These are phyloP conservation scores for Xerus inauris DNA, from an alignment of 2,113 vertebrate genomes.

Conservation along the genomic window DNA sequence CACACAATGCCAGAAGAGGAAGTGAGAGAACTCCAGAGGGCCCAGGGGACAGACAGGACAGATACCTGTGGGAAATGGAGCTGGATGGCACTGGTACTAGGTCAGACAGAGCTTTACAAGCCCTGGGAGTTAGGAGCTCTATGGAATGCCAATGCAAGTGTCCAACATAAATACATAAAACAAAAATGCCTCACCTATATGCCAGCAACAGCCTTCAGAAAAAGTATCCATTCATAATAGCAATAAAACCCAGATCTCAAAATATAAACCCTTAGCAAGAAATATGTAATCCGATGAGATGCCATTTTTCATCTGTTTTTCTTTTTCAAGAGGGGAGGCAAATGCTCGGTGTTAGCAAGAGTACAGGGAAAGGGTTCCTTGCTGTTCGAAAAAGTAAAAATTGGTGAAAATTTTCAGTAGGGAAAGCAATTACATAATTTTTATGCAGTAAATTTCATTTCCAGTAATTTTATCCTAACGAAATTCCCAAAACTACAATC, in stretches of 20 bases:
- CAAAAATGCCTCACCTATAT: background rate
- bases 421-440: background rate
- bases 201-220: background rate
- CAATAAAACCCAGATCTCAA: background rate
- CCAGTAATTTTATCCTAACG: slow-evolving; percentile 41
- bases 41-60: background rate
- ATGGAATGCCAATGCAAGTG: background rate
- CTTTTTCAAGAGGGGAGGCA: background rate
- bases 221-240: background rate
- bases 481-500: slow-evolving; percentile 28
- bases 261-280: background rate
- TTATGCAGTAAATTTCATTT: background rate
- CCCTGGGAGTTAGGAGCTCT: background rate
- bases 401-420: background rate
- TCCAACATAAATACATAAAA: background rate
- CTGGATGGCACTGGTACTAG: background rate
- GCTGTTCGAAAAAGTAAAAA: slow-evolving; percentile 9
- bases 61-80: background rate
- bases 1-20: background rate
- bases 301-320: background rate
- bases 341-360: background rate
- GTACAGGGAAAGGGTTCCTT: background rate
- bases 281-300: background rate
- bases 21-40: background rate
- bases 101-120: background rate